Conservation (phyloP, 2,888 invertebrate genomes). For the Thalpophila matura region DNA sequence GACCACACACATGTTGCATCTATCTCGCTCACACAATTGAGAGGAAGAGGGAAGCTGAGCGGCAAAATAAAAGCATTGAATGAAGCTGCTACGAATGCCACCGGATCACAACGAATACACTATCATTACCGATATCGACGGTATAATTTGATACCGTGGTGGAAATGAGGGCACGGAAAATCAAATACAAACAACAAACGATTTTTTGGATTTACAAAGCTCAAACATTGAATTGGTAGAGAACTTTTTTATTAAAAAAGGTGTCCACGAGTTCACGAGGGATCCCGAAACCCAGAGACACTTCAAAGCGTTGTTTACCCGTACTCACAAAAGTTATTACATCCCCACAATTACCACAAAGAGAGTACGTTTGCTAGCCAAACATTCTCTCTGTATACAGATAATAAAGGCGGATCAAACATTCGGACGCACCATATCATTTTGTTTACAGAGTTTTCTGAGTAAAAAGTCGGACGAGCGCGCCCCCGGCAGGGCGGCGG, state of each 20-base stretch:
- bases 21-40: constrained; percentile 78
- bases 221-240: not conserved
- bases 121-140: constrained; percentile 69
- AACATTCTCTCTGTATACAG: constrained; percentile 86
- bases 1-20: constrained; percentile 87
- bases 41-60: constrained; percentile 75
- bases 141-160: constrained; percentile 64
- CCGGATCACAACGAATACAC: constrained; percentile 72
- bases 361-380: constrained; percentile 82
- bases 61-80: constrained; percentile 88
- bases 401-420: constrained; percentile 90
- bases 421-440: constrained; percentile 89
- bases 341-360: constrained; percentile 82
- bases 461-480: constrained; percentile 88
- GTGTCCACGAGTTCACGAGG: constrained; percentile 9
- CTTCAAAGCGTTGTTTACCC: constrained; percentile 73
- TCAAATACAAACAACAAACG: constrained; percentile 27
- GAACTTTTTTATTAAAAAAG: constrained; percentile 19
- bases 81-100: constrained; percentile 80
- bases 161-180: constrained; percentile 56
- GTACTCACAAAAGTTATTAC: constrained; percentile 76
- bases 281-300: constrained; percentile 37
- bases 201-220: constrained; percentile 13
- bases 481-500: constrained; percentile 85
- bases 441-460: constrained; percentile 90